Evolutionary conservation across 2,113 vertebrate genomes (phyloP).

Genomic region (Numenius arquata): DNA sequence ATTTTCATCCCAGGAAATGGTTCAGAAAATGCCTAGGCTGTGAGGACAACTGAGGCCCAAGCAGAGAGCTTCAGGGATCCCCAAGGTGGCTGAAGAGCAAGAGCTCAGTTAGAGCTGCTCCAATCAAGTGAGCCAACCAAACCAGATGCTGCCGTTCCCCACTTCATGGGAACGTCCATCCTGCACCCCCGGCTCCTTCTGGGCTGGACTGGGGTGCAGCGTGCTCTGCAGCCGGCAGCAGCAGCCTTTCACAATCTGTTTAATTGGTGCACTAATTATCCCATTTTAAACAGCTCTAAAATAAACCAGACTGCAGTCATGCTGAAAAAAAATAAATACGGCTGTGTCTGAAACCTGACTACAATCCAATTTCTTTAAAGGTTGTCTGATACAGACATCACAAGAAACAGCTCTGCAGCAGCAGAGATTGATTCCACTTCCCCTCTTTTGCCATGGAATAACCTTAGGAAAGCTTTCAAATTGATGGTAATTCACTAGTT

Average conservation of each 20-base stretch:
- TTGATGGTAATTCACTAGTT: constrained; percentile 24
- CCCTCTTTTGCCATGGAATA: not conserved
- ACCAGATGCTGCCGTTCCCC: rapidly evolving
- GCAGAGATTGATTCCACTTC: constrained; percentile 16
- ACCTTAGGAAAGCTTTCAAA: constrained; percentile 48
- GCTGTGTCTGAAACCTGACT: not conserved
- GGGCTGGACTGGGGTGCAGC: rapidly evolving
- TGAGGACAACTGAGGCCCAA: not conserved
- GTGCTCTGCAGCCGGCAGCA: not conserved
- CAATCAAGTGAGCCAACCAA: not conserved
- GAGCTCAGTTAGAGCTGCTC: rapidly evolving
- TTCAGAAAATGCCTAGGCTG: not conserved
- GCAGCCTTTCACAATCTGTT: not conserved
- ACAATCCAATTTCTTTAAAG: constrained; percentile 47
- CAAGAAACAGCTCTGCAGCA: not conserved
- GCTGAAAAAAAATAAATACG: not conserved
- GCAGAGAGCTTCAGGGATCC: not conserved
- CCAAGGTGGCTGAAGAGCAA: not conserved
- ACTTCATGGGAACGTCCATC: not conserved
- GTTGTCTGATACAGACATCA: not conserved
- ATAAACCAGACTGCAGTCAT: not conserved
- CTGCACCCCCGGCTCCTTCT: not conserved
- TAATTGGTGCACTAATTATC: not conserved
- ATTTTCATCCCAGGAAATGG: not conserved
- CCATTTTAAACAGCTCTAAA: not conserved